Percentiles rank a stretch among this genome's conserved stretches.
Evolutionary conservation across 2,113 vertebrate species (phyloP).

Genomic region (Tautogolabrus adspersus): DNA sequence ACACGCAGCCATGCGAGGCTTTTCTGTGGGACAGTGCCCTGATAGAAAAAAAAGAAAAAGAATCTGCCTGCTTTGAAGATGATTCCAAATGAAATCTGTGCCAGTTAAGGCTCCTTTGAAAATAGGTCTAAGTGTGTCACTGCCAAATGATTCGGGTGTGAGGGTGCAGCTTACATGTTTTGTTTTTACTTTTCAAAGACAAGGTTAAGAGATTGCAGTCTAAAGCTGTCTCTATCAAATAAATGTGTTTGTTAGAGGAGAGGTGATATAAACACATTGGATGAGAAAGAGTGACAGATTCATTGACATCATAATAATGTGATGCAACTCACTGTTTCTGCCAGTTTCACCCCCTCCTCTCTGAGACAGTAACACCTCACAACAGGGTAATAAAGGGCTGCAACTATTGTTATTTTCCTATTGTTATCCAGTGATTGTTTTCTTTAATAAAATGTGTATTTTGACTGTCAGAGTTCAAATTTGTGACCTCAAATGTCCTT

Average conservation of each 20-base stretch:
- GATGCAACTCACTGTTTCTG: constrained; percentile 40
- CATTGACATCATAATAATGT: constrained; percentile 20
- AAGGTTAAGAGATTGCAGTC: neutral
- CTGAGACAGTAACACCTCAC: constrained; percentile 4
- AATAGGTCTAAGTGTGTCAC: constrained; percentile 41
- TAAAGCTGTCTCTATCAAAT: constrained; percentile 40
- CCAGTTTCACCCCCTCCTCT: constrained; percentile 24
- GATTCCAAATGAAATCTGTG: constrained; percentile 69
- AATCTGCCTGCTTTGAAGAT: constrained; percentile 68
- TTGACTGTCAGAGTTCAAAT: too few species aligned
- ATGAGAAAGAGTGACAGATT: constrained; percentile 18
- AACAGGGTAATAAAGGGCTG: neutral
- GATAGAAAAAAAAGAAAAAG: neutral
- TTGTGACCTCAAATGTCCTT: too few species aligned
- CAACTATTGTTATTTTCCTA: neutral
- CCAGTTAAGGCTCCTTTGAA: constrained; percentile 69
- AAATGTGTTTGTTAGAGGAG: constrained; percentile 5
- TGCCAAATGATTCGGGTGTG: constrained; percentile 61
- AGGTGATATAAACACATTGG: constrained; percentile 23
- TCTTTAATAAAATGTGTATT: neutral
- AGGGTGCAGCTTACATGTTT: constrained; percentile 48
- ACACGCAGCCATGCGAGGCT: constrained; percentile 38
- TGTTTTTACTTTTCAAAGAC: constrained; percentile 55
- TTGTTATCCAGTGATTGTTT: neutral
- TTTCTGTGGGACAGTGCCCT: constrained; percentile 45